Evolutionary conservation across 2,113 vertebrate species (phyloP), one percentile per base, ranked within the genome.

Genomic region (Macaca mulatta): DNA sequence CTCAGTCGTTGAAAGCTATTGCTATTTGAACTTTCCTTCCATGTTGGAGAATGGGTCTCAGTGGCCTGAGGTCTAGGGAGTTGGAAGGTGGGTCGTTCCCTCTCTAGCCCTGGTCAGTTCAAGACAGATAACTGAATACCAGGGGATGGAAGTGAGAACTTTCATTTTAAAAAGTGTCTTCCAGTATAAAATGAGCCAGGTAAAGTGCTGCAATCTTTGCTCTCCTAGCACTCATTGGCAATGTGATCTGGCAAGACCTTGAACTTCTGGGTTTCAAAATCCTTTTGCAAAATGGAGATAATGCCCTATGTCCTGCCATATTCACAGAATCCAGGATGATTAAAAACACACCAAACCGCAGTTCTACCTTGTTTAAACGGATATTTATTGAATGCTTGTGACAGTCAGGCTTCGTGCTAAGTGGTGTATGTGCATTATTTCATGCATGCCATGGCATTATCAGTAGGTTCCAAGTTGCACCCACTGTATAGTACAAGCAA

Each of bases 371-470:
- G 13, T 69, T 77, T 61, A 64, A 61, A 6, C 18, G 8, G 4
- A 40, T 23, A 10, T 38, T 57, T 25, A 12, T 4, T 11, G 22
- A 55, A 20, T 25, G 43, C 22, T 82, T 20, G 17, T 1, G 1
- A 35, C 0, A 0, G 30, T 25, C 48, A 52, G 48, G 32, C 13
- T 13, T 14, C 2, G 2, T 35, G 77, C 67, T 43, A 59, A 55
- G 43, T 3, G 30, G 20, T 25, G 17, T 11, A 0, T 3, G 3
- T 0, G 38, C 2, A 4, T 59, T 38, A 23, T 38, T 16, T 57
- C 35, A 40, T 8, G 9, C 6, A 61, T 0, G 0, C 9, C 32
- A 40, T 11, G 25, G 69, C 20, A 0, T 40, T 38, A 8, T 8
- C 50, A 55, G 11, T 27, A 52, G 23, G 14, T 64, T 72, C 52